A percentile compares a stretch with the other conserved stretches of the same genome.
Evolutionary conservation across 1,140 invertebrate genomes (phyloP).

Genomic region (Thaumatotibia leucotreta): DNA sequence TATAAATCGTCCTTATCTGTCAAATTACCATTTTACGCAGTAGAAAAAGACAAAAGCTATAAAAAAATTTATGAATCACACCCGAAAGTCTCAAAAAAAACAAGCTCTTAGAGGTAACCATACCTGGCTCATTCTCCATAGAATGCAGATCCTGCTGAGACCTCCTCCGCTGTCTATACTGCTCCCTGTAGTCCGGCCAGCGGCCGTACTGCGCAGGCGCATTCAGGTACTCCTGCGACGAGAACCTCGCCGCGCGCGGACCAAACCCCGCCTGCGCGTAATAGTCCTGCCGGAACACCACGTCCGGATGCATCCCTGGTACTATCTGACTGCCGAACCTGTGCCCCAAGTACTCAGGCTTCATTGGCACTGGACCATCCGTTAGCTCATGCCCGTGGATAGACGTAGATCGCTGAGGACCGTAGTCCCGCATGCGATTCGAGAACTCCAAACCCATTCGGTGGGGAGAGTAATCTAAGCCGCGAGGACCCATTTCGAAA

Average conservation of each 20-base stretch:
- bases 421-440: conserved; percentile 56
- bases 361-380: conserved; percentile 52
- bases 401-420: conserved; percentile 67
- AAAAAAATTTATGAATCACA: no score
- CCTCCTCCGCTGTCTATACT: conserved; percentile 62
- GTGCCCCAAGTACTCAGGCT: conserved; percentile 59
- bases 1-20: no score
- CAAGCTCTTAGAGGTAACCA: background rate
- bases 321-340: conserved; percentile 59
- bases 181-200: conserved; percentile 56
- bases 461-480: conserved; percentile 71
- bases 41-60: no score
- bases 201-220: conserved; percentile 56
- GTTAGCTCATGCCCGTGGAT: conserved; percentile 73
- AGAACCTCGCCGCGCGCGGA: conserved; percentile 67
- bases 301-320: conserved; percentile 64
- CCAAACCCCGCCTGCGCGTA: conserved; percentile 63
- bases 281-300: conserved; percentile 70
- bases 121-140: conserved; percentile 70
- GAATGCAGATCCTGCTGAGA: conserved; percentile 73
- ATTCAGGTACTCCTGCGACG: conserved; percentile 74
- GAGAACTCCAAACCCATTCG: conserved; percentile 62
- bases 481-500: conserved; percentile 72
- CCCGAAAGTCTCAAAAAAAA: no score
- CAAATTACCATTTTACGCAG: no score